Percentiles rank a stretch among this genome's conserved stretches.
Conservation (phyloP, 2,888 invertebrate genomes). For the Orthosia gracilis region DNA sequence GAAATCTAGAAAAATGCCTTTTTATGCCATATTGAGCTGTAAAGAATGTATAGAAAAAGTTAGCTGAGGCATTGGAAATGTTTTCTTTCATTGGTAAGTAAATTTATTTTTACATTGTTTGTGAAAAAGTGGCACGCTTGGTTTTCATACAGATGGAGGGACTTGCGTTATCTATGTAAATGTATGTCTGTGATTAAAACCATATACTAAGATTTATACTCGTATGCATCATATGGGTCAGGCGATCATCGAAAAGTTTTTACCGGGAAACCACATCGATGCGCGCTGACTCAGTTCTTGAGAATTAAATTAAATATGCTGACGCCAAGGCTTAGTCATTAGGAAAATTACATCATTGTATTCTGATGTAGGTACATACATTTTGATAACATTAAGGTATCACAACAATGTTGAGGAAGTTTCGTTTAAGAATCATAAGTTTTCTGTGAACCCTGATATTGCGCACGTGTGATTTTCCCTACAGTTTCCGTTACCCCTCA, state of each 20-base stretch:
- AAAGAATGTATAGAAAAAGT: too few species aligned
- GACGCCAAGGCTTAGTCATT: constrained; percentile 62
- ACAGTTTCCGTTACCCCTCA: constrained; percentile 27
- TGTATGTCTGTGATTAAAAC: too few species aligned
- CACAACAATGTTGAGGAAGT: constrained; percentile 48
- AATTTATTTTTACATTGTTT: too few species aligned
- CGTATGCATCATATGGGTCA: constrained; percentile 61
- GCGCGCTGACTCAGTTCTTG: constrained; percentile 77
- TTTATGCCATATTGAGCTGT: too few species aligned
- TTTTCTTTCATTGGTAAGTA: too few species aligned
- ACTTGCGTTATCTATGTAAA: too few species aligned
- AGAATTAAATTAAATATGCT: constrained; percentile 71
- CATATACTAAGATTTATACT: constrained; percentile 40
- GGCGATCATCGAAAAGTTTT: constrained; percentile 63
- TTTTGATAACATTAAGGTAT: constrained; percentile 64
- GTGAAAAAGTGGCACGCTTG: too few species aligned
- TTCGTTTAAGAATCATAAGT: constrained; percentile 45
- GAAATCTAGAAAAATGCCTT: too few species aligned
- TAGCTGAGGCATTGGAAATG: too few species aligned
- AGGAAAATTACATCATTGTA: constrained; percentile 60
- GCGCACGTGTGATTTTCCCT: constrained; percentile 56
- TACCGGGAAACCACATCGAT: constrained; percentile 72
- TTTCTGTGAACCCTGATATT: constrained; percentile 51
- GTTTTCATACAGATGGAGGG: too few species aligned
- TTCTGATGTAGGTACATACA: constrained; percentile 57